Evolutionary conservation across 92 coral and sea anemone species (phyloP), one percentile per base, ranked within the genome.

Genomic region (Phenganax subtilis): DNA sequence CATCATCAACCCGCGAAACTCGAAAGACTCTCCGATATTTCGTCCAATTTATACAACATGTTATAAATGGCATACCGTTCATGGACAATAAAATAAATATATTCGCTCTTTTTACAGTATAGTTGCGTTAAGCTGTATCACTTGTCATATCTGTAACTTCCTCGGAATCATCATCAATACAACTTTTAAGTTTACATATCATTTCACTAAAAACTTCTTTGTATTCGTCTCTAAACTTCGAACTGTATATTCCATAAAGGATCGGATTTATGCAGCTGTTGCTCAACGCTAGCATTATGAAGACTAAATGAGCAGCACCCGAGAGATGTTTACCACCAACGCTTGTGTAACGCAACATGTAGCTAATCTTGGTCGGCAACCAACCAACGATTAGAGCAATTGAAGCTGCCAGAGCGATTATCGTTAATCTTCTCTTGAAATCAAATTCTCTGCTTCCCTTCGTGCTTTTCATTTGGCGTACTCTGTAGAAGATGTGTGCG

Each of bases 191-290:
- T n/a, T 30, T 68, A 16, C 73, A 68, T 16, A 68, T 15, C 2
- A 30, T 29, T 8, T 68, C 54, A 68, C n/a, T 68, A 9, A 68
- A 52, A 51, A 68, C 53, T 68, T 27, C 73, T 29, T 68, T 68
- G 20, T 77, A 77, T 9, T 77, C 71, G 57, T 72, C 77, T 29
- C 91, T 74, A 57, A 91, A 88, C 55, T 75, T 65, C 14, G 77
- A 86, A 59, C 89, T 86, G 69, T 88, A 91, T 54, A 85, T 74
- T 74, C 91, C 87, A 72, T 91, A 91, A 30, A 91, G 76, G 61
- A 88, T 84, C 7, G 96, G 96, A 37, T 91, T 91, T 12, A 91
- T 57, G 16, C 27, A 77, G 72, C 82, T 77, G 64, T 62, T 59
- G 15, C 55, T 31, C 54, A 77, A 62, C 5, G 82, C 17, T 0